These are phyloP conservation scores for Teinopalpus imperialis DNA, from an alignment of 2,888 invertebrate genomes.

Conservation along the genomic window DNA sequence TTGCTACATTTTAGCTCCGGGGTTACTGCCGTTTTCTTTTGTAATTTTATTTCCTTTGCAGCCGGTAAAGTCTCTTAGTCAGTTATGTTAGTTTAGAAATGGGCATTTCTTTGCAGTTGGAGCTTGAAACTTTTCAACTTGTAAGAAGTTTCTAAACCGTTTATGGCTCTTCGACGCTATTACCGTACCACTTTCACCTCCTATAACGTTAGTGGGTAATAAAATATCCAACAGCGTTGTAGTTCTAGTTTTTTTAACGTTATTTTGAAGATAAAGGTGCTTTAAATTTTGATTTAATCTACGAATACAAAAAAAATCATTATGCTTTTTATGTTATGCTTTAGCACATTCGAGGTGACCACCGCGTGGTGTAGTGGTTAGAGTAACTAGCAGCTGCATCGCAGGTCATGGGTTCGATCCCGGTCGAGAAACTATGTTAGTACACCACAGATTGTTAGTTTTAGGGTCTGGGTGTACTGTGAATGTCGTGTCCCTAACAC, in stretches of 20 bases:
- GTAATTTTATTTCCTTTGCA: slow-evolving; percentile 15
- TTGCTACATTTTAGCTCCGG: slow-evolving; percentile 17
- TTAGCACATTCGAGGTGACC: too few relatives aligned
- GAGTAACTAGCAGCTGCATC: too few relatives aligned
- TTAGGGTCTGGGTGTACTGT: too few relatives aligned
- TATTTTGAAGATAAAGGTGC: background rate
- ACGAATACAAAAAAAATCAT: too few relatives aligned
- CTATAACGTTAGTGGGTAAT: slow-evolving; percentile 15
- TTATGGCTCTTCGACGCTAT: slow-evolving; percentile 21
- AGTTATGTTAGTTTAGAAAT: slow-evolving; percentile 21
- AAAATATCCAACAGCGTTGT: slow-evolving; percentile 7
- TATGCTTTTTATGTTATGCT: too few relatives aligned
- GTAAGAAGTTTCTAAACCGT: slow-evolving; percentile 24
- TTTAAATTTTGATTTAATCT: too few relatives aligned
- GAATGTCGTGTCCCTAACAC: too few relatives aligned
- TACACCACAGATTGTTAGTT: too few relatives aligned
- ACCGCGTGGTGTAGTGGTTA: too few relatives aligned
- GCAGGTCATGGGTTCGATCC: too few relatives aligned
- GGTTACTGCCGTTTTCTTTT: slow-evolving; percentile 9
- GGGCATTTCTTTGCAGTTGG: slow-evolving; percentile 18
- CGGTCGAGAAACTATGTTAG: too few relatives aligned
- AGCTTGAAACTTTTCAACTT: slow-evolving; percentile 16
- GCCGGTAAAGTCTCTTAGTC: slow-evolving; percentile 12
- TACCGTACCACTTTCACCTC: slow-evolving; percentile 12
- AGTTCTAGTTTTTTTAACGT: slow-evolving; percentile 11